Conservation (phyloP, 1,140 invertebrate genomes). For the Pristionchus pacificus region DNA sequence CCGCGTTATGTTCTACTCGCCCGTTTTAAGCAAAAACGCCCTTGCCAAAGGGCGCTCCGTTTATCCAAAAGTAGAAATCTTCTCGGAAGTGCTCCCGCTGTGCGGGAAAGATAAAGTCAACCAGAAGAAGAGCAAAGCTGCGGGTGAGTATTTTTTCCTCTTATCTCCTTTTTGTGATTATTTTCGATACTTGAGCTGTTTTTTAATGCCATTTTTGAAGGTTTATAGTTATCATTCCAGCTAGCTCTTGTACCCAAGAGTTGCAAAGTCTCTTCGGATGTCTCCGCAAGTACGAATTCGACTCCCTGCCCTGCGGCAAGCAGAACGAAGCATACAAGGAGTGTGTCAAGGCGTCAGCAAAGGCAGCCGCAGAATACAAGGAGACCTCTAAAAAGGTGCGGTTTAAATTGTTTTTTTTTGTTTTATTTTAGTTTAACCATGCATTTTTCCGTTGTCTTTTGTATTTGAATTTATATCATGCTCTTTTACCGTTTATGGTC, state of each 20-base stretch:
- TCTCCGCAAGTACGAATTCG: slow-evolving; percentile 53
- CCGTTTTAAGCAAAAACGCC: slow-evolving; percentile 31
- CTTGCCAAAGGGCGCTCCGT: slow-evolving; percentile 21
- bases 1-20: slow-evolving; percentile 23
- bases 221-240: not conserved
- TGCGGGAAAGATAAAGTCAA: slow-evolving; percentile 22
- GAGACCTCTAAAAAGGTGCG: slow-evolving; percentile 40
- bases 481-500: not conserved
- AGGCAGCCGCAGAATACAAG: slow-evolving; percentile 34
- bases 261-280: slow-evolving; percentile 48
- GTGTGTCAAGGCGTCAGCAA: slow-evolving; percentile 40
- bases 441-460: not conserved
- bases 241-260: slow-evolving; percentile 44
- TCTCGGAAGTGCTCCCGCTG: slow-evolving; percentile 35
- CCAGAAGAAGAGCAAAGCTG: slow-evolving; percentile 12
- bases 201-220: not conserved
- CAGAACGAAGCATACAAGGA: slow-evolving; percentile 43
- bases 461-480: not conserved
- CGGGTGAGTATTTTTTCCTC: slow-evolving; percentile 22
- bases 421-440: not conserved
- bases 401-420: slow-evolving; percentile 2
- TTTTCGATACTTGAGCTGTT: not conserved
- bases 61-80: slow-evolving; percentile 28
- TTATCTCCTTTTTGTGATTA: not conserved
- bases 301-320: slow-evolving; percentile 46